Base-by-base conservation (phyloP, 2,113 vertebrate genomes). In the Muntiacus reevesi region DNA sequence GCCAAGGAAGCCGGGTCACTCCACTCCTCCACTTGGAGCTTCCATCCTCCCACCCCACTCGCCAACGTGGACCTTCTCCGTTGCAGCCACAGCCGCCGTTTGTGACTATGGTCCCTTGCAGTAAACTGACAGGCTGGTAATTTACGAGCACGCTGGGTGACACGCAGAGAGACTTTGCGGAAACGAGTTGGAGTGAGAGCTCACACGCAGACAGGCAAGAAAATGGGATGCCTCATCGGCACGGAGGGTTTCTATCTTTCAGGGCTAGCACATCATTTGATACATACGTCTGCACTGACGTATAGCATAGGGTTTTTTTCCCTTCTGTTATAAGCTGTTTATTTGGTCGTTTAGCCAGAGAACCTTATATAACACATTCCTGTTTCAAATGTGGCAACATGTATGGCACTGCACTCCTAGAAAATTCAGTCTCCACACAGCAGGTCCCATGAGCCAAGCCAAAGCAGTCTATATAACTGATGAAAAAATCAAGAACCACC, bases 281-380 rank as follows among this genome's bases (percentile, higher is more conserved):
- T 84, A 95, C 95, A 94, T 78, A 97, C 81, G 87, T 98, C 98
- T 98, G 98, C 98, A 95, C 0, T 99, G 99, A 98, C 97, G 95
- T 97, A 98, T 84, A 5, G 96, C 78, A 92, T 33, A 45, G 76
- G 45, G 96, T 98, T 96, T 89, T 92, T 25, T 94, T 79, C 19
- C 45, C 45, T 74, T 36, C 45, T 96, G 97, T 98, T 97, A 97
- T 93, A 86, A 96, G 94, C 98, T 67, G 92, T 97, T 98, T 97
- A 36, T 98, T 98, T 98, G 95, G 97, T 91, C 93, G 94, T 96
- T 98, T 91, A 97, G 98, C 96, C 97, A 98, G 96, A 87, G 12
- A 55, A 89, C 91, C 99, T 99, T 99, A 99, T 96, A 98, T 99
- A 99, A 99, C 98, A 94, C 94, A 71, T 12, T 79, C 88, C 97